A percentile compares a stretch with the other conserved stretches of the same genome.
Conservation (phyloP, 2,113 vertebrate genomes). For the Pungitius pungitius region DNA sequence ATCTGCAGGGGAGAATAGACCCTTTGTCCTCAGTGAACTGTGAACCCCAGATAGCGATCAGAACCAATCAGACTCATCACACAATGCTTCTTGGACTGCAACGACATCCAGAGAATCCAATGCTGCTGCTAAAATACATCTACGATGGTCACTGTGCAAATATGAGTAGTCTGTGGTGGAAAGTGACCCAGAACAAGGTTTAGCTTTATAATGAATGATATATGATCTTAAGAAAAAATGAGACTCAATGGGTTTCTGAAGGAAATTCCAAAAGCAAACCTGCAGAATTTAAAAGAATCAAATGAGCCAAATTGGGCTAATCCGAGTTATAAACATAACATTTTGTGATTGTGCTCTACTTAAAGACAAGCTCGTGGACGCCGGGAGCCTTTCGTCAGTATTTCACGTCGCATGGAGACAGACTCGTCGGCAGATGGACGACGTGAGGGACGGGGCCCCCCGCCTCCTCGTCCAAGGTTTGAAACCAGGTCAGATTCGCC, state of each 20-base stretch:
- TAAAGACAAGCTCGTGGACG: background rate
- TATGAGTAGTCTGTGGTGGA: background rate
- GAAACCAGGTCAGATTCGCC: background rate
- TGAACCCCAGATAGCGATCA: constrained; percentile 44
- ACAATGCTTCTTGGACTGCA: constrained; percentile 8
- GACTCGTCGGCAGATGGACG: too few species aligned
- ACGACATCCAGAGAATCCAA: constrained; percentile 5
- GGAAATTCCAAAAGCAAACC: background rate
- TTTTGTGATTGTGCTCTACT: background rate
- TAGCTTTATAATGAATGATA: background rate
- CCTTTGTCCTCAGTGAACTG: constrained; percentile 45
- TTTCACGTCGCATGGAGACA: too few species aligned
- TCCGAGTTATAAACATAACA: background rate
- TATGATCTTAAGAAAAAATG: background rate
- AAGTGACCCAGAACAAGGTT: background rate
- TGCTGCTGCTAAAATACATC: background rate
- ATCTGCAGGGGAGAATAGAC: constrained; percentile 9
- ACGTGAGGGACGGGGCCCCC: too few species aligned
- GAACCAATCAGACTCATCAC: constrained; percentile 41
- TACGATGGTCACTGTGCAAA: too few species aligned
- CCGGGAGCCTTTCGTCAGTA: background rate
- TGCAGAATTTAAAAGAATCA: background rate
- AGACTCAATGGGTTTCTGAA: background rate
- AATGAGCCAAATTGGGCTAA: background rate
- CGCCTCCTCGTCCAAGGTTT: background rate